A percentile compares a stretch with the other conserved stretches of the same genome.
Evolutionary conservation across 2,888 invertebrate species (phyloP).

Genomic region (Strigamia maritima): DNA sequence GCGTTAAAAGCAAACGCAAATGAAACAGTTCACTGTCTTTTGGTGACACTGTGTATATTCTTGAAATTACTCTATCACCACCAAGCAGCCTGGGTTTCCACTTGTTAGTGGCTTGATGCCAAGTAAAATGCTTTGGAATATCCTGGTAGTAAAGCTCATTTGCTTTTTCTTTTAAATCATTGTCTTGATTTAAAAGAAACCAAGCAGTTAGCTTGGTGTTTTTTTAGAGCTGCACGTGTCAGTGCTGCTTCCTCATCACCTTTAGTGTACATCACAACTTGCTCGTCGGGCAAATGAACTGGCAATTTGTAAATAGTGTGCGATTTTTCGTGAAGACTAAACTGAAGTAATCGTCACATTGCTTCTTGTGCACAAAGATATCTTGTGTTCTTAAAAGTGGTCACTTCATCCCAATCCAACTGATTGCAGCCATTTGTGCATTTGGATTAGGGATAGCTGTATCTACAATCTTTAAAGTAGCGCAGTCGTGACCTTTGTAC

Average conservation of each 20-base stretch:
- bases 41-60: conserved; percentile 46
- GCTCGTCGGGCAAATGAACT: conserved; percentile 49
- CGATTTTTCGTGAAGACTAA: no score
- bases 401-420: no score
- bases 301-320: no score
- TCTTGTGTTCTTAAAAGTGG: no score
- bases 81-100: conserved; percentile 30
- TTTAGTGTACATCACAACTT: conserved; percentile 44
- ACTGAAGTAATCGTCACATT: no score
- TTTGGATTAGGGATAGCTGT: no score
- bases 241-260: conserved; percentile 43
- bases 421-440: no score
- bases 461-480: no score
- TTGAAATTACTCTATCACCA: conserved; percentile 44
- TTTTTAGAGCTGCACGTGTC: conserved; percentile 36
- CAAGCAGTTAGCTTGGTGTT: conserved; percentile 45
- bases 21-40: conserved; percentile 47
- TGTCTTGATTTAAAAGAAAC: conserved; percentile 45
- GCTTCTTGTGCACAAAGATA: no score
- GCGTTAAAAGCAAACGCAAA: conserved; percentile 46
- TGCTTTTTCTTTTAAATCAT: conserved; percentile 40
- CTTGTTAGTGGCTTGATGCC: not conserved
- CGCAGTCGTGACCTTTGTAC: conserved; percentile 38
- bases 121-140: conserved; percentile 43
- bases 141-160: conserved; percentile 43